Evolutionary conservation across 2,888 invertebrate genomes (phyloP), one percentile per base, ranked within the genome.

Genomic region (Xylota segnis): DNA sequence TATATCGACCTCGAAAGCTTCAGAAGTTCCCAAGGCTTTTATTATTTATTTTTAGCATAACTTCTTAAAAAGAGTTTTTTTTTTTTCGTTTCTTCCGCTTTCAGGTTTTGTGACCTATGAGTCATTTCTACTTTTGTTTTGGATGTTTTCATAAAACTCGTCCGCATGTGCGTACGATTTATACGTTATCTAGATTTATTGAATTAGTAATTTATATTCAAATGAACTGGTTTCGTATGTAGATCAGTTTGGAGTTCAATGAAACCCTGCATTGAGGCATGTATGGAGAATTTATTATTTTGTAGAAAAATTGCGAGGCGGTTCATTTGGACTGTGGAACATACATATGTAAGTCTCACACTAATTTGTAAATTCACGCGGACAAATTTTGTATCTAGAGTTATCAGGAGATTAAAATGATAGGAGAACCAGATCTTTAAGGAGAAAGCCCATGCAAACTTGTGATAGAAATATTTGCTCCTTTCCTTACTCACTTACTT

Each of bases 101-200:
- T 58, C 52, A 59, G 59, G 59, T 59, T 52, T 40, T 32, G 34
- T 40, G 23, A 59, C 59, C 52, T 47, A 76, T 76, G 76, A 76
- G 50, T 76, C 66, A 76, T 16, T 18, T 23, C 45, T 16, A 7
- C 14, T 45, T 56, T 58, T 58, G 18, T 56, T 56, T 34, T 5
- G 14, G 45, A 14, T 2, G 43, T 4, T 27, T 23, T 18, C 29
- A 29, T 29, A 45, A 50, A 61, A 59, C 61, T 32, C 61, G 63
- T 50, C 43, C 18, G 12, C 47, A 29, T 66, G 59, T 61, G 61
- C 52, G 70, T 52, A 5, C 59, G 27, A 61, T 63, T 76, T 56
- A 71, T 52, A n/a, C 56, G 27, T 27, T 77, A 68, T 77, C 54
- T 45, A 63, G 63, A 71, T 77, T 68, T 71, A 63, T 61, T 52